Base-by-base conservation (phyloP, 1,140 invertebrate species). In the Diabrotica undecimpunctata region DNA sequence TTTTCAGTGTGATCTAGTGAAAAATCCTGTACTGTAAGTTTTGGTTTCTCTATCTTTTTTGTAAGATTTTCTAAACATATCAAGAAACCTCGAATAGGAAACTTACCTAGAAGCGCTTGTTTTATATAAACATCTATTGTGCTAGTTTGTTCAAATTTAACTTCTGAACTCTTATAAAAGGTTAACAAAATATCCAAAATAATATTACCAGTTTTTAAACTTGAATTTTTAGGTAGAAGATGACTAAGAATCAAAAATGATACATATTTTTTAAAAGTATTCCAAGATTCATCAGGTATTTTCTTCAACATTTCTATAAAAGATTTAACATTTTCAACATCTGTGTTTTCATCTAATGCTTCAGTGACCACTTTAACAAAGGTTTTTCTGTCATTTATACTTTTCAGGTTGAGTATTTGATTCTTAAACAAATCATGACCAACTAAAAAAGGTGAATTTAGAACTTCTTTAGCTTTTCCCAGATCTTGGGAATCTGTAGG, bases 401-500 rank as follows among this genome's bases (percentile, higher is more conserved):
- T 54, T 62, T 53, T 54, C 35, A 38, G 36, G 35, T 54, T 62
- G 2, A 54, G 7, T 37, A 54, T 37, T n/a, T 41, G 10, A n/a
- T 4, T 6, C 38, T 62, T 62, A 11, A 62, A 58, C 4, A 61
- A 11, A 13, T 37, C 36, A 62, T 65, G 62, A 8, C 65, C 54
- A 9, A 14, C 41, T 41, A 68, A 54, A 35, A 66, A 68, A 10
- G 36, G 7, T 25, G 62, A 64, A 11, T 63, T 35, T 6, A 86
- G 68, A 46, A 87, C 80, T 62, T 82, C 70, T 70, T 81, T 79
- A 3, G 83, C 76, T 5, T 83, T 70, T 36, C 77, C 50, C 12
- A 83, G 77, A 59, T 83, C 80, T 41, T 79, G 72, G n/a, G 82
- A 70, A 61, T 78, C 73, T 58, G 73, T 75, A 7, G 86, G 85